Evolutionary conservation across 2,113 vertebrate species (phyloP), one percentile per base, ranked within the genome.

Genomic region (Labrus mixtus): DNA sequence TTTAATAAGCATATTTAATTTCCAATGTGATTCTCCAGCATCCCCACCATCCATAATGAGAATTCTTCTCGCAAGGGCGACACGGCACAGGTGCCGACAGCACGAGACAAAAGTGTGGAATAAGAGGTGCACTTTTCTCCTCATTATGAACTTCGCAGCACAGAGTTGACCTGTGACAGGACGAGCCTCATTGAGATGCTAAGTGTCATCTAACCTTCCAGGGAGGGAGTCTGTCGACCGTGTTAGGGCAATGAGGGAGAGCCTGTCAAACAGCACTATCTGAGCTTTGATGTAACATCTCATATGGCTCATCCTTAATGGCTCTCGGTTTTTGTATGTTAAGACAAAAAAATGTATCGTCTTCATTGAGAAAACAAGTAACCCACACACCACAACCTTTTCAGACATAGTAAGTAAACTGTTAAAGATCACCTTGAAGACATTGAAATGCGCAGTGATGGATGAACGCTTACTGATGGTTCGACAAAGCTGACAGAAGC

Each of bases 1-100:
- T 89, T 91, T 88, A 87, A 91, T 90, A 90, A 82, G 89, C 81
- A 92, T 89, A 89, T 91, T 82, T 85, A 87, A 90, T 89, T 89
- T 89, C 62, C 65, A 79, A 57, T 80, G 75, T 79, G 80, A 79
- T 81, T 86, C 76, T 71, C 63, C 74, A 59, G 78, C 76, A 87
- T 89, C 84, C 73, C 66, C 57, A 77, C 64, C 29, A 65, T 65
- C 68, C 60, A 78, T 90, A 91, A 91, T 93, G 75, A 83, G 54
- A 86, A 72, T 48, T 23, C 37, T 53, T 83, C 59, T 63, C 83
- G 86, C 90, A 93, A 91, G 87, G 90, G 57, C 85, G 79, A n/a
- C 1, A 46, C 69, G 53, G 66, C 22, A 57, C 23, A 67, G 74
- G 76, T 80, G 77, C 64, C 17, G 61, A 84, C 77, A 76, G 57